Conservation (phyloP, 2,113 vertebrate genomes). For the Eurypyga helias region DNA sequence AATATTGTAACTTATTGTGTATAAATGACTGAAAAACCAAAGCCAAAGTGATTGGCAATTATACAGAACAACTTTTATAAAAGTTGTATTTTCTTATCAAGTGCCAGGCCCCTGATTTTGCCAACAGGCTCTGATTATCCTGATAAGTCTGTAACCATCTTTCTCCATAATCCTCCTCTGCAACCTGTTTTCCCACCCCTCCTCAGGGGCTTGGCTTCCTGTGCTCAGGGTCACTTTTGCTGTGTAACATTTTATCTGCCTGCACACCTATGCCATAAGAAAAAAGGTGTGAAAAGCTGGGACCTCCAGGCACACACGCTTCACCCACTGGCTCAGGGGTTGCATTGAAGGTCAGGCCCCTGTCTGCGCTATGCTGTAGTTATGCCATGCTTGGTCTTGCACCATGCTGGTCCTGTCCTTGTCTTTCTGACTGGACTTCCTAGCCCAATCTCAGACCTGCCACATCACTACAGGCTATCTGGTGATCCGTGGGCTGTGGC, state of each 20-base stretch:
- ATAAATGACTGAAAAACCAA: neutral
- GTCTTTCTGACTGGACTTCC: neutral
- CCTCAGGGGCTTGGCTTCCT: neutral
- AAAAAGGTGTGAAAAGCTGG: neutral
- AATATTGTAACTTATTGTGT: neutral
- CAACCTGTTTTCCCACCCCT: neutral
- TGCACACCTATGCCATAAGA: neutral
- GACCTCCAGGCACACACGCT: neutral
- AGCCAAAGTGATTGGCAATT: neutral
- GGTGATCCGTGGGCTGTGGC: neutral
- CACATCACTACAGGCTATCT: neutral
- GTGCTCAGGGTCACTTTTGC: neutral
- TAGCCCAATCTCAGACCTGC: neutral
- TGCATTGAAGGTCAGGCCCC: neutral
- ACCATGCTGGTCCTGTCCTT: neutral
- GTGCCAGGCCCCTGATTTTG: neutral
- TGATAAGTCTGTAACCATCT: neutral
- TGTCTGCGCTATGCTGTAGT: neutral
- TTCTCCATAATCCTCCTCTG: neutral
- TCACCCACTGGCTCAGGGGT: rapidly evolving
- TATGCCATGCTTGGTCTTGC: neutral
- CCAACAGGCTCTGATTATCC: neutral
- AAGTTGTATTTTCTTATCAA: neutral
- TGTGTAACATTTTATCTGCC: neutral
- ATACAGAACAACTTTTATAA: neutral